These are phyloP conservation scores for Choristoneura rosaceana DNA, from an alignment of 2,888 invertebrate species.

Conservation along the genomic window DNA sequence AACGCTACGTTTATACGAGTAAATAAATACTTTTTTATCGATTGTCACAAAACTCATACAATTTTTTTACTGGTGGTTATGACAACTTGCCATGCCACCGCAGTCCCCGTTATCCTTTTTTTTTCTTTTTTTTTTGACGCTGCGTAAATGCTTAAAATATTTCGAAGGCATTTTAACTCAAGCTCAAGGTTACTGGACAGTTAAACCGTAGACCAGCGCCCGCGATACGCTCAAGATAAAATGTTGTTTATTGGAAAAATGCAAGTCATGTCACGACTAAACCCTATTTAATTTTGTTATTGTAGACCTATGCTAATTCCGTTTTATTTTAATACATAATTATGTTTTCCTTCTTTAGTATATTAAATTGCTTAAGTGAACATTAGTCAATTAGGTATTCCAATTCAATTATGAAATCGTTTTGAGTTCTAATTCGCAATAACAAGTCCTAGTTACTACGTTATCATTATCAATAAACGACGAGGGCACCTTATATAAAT, in stretches of 20 bases:
- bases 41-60: too few species aligned
- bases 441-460: background rate
- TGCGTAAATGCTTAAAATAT: background rate
- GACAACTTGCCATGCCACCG: too few species aligned
- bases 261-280: constrained; percentile 11
- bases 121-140: background rate
- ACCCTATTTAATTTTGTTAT: too few species aligned
- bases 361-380: background rate
- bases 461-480: background rate
- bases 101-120: too few species aligned
- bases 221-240: constrained; percentile 1
- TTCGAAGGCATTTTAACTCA: background rate
- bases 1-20: too few species aligned
- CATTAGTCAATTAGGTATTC: background rate
- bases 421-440: background rate
- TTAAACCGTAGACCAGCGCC: background rate
- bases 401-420: background rate
- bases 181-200: background rate
- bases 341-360: background rate
- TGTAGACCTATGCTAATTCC: background rate
- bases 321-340: background rate
- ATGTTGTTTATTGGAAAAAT: constrained; percentile 7
- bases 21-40: too few species aligned
- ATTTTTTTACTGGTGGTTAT: too few species aligned
- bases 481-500: too few species aligned